Conservation (phyloP, 2,888 invertebrate genomes). For the Crocallis elinguaria region DNA sequence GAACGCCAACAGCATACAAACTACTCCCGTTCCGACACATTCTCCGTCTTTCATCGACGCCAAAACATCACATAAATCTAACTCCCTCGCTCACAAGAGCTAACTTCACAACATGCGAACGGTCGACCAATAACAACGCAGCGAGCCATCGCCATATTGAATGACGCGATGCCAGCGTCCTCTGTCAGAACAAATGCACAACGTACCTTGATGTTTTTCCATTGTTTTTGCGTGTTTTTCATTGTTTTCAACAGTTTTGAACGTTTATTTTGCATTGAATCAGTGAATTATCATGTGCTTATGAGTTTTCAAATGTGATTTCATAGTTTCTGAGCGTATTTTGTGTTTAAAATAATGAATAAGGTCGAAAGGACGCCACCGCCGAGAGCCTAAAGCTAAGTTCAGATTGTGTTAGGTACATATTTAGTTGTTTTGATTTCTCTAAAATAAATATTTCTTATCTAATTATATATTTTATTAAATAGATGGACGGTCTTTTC, state of each 20-base stretch:
- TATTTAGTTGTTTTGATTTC: slow-evolving; percentile 11
- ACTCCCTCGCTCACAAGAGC: slow-evolving; percentile 72
- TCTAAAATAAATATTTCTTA: neutral
- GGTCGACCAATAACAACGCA: slow-evolving; percentile 64
- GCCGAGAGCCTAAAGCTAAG: slow-evolving; percentile 61
- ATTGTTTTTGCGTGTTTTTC: slow-evolving; percentile 73
- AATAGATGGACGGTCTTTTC: too few relatives aligned
- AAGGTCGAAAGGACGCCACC: slow-evolving; percentile 61
- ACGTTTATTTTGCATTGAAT: slow-evolving; percentile 48
- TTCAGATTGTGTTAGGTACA: slow-evolving; percentile 57
- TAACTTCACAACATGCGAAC: slow-evolving; percentile 71
- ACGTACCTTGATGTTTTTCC: slow-evolving; percentile 62
- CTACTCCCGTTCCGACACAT: slow-evolving; percentile 74
- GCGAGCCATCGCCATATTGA: slow-evolving; percentile 80
- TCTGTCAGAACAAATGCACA: slow-evolving; percentile 69
- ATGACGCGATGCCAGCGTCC: slow-evolving; percentile 66
- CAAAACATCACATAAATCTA: slow-evolving; percentile 79
- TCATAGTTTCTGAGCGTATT: slow-evolving; percentile 42
- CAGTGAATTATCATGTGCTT: slow-evolving; percentile 58
- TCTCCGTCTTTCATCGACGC: slow-evolving; percentile 79
- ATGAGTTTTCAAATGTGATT: slow-evolving; percentile 40
- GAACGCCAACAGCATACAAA: slow-evolving; percentile 77
- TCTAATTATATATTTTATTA: too few relatives aligned
- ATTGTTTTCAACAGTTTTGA: slow-evolving; percentile 54
- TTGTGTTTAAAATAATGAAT: slow-evolving; percentile 47